phyloP scores from a whole-genome alignment of 2,797 vertebrate genomes.

The Nasua narica region DNA sequence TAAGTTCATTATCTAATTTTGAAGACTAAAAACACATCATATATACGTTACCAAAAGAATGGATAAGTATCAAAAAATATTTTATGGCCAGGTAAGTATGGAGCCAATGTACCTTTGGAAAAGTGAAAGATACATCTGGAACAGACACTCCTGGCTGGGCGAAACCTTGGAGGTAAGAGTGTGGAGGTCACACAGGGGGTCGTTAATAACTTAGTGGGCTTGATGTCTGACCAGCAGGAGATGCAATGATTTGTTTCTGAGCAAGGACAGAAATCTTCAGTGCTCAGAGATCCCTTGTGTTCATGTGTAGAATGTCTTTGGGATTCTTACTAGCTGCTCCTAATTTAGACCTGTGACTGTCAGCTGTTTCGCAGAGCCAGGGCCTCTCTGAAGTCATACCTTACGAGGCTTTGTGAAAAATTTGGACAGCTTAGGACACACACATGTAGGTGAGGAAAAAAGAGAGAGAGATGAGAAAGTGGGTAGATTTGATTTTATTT shows the following conservation, averaged over 20 bases:
- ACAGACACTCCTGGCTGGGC: background rate
- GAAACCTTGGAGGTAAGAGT: background rate
- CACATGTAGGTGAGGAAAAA: background rate
- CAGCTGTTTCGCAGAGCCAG: slow-evolving; percentile 2
- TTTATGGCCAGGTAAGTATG: background rate
- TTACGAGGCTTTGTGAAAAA: slow-evolving; percentile 46
- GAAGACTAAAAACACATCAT: background rate
- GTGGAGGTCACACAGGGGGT: background rate
- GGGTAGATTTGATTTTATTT: slow-evolving; percentile 60
- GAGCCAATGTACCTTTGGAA: slow-evolving; percentile 23
- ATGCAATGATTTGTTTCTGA: slow-evolving; percentile 2
- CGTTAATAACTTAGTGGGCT: slow-evolving; percentile 46
- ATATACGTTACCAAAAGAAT: background rate
- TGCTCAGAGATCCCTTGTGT: background rate
- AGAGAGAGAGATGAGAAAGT: slow-evolving; percentile 4
- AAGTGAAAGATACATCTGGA: background rate
- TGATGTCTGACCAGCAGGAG: slow-evolving; percentile 6
- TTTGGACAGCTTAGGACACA: slow-evolving; percentile 39
- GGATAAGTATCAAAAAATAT: background rate
- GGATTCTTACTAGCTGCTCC: slow-evolving; percentile 11
- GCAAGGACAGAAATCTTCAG: background rate
- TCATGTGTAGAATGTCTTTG: background rate
- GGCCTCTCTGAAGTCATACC: slow-evolving; percentile 54
- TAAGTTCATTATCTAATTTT: slow-evolving; percentile 21
- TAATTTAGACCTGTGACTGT: slow-evolving; percentile 55